phyloP scores from a whole-genome alignment of 2,797 vertebrate species.

The Toxotes lorentzi region DNA sequence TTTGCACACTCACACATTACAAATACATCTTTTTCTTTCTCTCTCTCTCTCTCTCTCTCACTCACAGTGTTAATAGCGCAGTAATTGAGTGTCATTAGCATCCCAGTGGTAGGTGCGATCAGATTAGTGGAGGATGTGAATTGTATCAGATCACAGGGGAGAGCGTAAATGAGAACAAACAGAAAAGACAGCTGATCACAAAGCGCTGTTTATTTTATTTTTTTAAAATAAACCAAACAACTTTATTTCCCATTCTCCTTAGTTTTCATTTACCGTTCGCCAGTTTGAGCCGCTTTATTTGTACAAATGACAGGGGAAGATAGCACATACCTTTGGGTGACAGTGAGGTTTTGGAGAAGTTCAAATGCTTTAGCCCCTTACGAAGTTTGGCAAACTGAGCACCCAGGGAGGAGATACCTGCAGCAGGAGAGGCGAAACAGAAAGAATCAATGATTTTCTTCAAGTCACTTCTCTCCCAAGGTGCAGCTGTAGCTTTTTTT shows the following conservation, averaged over 20 bases:
- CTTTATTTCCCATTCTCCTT: neutral
- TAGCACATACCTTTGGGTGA: conserved; percentile 93
- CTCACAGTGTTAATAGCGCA: conserved; percentile 5
- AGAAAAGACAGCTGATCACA: neutral
- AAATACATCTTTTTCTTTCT: neutral
- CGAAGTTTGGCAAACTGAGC: conserved; percentile 95
- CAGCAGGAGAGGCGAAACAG: conserved; percentile 29
- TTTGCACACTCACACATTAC: conserved; percentile 7
- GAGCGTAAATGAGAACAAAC: neutral
- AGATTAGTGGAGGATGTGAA: conserved; percentile 32
- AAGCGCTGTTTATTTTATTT: neutral
- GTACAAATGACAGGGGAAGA: neutral
- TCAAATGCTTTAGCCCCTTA: conserved; percentile 94
- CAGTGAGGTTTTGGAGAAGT: conserved; percentile 96
- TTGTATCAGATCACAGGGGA: neutral
- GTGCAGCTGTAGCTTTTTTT: neutral
- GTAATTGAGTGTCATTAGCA: conserved; percentile 48
- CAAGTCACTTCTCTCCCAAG: neutral
- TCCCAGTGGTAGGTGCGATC: conserved; percentile 3
- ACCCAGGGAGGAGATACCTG: conserved; percentile 93
- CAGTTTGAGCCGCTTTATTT: neutral
- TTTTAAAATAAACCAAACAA: neutral
- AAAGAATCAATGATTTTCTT: neutral
- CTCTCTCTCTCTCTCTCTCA: neutral
- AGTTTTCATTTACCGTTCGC: neutral